Base-by-base conservation (phyloP, 2,797 vertebrate genomes). In the Gorsachius magnificus region DNA sequence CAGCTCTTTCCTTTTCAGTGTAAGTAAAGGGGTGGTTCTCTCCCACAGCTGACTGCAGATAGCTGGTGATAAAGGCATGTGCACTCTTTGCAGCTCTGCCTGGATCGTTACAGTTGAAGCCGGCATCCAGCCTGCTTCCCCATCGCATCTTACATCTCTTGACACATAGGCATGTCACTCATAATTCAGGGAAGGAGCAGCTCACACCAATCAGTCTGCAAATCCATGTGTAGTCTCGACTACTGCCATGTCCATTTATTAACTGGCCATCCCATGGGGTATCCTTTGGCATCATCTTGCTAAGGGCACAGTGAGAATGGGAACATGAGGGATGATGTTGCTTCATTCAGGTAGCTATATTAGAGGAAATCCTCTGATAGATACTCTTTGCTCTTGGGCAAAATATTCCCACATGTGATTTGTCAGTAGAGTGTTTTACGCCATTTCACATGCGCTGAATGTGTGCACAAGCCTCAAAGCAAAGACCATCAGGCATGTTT, bases 341-440 rank as follows among this genome's bases (percentile, higher is more conserved):
- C 28, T 77, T 81, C 29, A 26, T 21, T 9, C 57, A 11, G 19
- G 35, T 29, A 43, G 22, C 22, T 80, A 3, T 25, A 12, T 11
- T 26, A n/a, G 16, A 57, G 16, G 8, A 13, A 43, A 65, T 25
- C 45, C 11, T 90, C 36, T 45, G 9, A 41, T 0, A n/a, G 5
- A 25, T 6, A 4, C 9, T 3, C 5, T 26, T 17, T 21, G 13
- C 28, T 78, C 15, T 74, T 54, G 19, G 20, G 29, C 21, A 43
- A 46, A 29, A 3, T 15, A 12, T 35, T 81, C 46, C 41, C 15
- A 16, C 5, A 3, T 0, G 2, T 33, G 36, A 31, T 28, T 57
- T 41, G 61, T 15, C 60, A 22, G 36, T 19, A 17, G 11, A 13
- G 13, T 5, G 18, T 10, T 41, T 58, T 74, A 13, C 57, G 78